Evolutionary conservation across 2,888 invertebrate species (phyloP), one percentile per base, ranked within the genome.

Genomic region (Dinocampus coccinellae): DNA sequence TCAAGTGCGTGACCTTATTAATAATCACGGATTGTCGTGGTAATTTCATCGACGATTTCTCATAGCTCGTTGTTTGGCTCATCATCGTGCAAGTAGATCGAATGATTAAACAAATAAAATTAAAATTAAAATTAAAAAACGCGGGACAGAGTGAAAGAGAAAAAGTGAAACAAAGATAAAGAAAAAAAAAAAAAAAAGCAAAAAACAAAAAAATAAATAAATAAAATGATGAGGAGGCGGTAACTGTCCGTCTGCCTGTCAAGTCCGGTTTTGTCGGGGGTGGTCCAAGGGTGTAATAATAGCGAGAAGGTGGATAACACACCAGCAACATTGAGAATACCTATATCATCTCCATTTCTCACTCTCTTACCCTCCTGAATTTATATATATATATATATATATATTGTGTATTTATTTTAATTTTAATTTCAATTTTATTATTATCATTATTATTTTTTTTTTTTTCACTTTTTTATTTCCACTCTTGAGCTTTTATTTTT

Each of bases 261-360:
- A 69, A 22, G 69, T 29, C 62, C 60, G 75, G 72, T 70, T 71
- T 76, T 77, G 77, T 77, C 76, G 80, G 78, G 78, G 79, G 81
- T 82, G 82, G 79, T 72, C 75, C 75, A 74, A 80, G 78, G 77
- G 78, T 78, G 77, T 81, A 82, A 82, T 83, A 83, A 83, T 82
- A 83, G 79, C 79, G 77, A 79, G 71, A 76, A 81, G 61, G 55
- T 66, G 81, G 79, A 83, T 83, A 79, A 70, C 70, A 74, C 58
- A 55, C 73, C 68, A 60, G 57, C 57, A n/a, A 66, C 57, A 36
- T 68, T 7, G 13, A 10, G 42, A 62, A 62, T 63, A n/a, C 34
- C 13, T 52, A 20, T 53, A 52, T 53, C 26, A 34, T 20, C 24
- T 52, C 26, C n/a, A 20, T 55, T 22, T 39, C 55, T 13, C 47